phyloP scores from a whole-genome alignment of 2,888 invertebrate species.

The Dinocampus coccinellae region DNA sequence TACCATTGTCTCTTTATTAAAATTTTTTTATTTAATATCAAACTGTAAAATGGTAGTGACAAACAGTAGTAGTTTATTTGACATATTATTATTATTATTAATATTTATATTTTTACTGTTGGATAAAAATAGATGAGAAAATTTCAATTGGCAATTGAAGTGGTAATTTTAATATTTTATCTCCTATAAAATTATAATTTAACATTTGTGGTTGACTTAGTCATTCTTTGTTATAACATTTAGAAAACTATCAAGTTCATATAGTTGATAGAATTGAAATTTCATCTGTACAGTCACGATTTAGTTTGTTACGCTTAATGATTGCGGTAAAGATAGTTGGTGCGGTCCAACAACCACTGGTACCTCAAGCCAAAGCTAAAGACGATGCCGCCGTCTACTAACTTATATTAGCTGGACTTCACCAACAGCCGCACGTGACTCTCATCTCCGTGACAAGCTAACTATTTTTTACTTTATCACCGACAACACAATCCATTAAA shows the following conservation, averaged over 20 bases:
- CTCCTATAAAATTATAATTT: background rate
- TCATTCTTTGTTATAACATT: background rate
- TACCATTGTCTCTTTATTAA: background rate
- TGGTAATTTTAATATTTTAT: background rate
- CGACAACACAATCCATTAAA: background rate
- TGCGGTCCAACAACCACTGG: background rate
- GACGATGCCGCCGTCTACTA: background rate
- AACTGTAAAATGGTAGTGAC: background rate
- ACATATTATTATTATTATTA: background rate
- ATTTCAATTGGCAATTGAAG: background rate
- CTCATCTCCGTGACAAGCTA: background rate
- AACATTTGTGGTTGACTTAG: background rate
- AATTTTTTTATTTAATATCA: background rate
- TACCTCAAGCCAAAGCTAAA: background rate
- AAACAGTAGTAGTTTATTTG: background rate
- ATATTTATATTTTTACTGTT: background rate
- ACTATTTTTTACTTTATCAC: background rate
- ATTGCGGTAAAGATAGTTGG: constrained; percentile 23
- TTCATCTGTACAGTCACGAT: constrained; percentile 23
- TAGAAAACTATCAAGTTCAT: background rate
- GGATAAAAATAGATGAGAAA: background rate
- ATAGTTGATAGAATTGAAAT: constrained; percentile 20
- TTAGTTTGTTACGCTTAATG: constrained; percentile 24
- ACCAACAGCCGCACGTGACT: background rate
- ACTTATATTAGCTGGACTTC: constrained; percentile 11